Percentiles rank a stretch among this genome's conserved stretches.
Conservation (phyloP, 2,113 vertebrate species). For the Mus spicilegus region DNA sequence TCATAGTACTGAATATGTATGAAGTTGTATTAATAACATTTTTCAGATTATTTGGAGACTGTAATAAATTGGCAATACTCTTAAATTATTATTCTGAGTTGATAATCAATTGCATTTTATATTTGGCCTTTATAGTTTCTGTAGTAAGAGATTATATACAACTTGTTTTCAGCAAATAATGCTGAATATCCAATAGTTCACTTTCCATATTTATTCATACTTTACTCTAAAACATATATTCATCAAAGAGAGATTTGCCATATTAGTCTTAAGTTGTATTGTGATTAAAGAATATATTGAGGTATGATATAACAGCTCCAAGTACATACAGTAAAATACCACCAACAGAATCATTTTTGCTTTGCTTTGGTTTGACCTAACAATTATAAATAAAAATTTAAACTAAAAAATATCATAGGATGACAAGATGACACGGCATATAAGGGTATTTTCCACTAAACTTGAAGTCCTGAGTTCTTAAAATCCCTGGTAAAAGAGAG, state of each 20-base stretch:
- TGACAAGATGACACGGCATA: neutral
- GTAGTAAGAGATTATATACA: constrained; percentile 67
- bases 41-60: constrained; percentile 77
- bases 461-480: neutral
- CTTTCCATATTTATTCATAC: constrained; percentile 50
- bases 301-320: neutral
- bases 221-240: neutral
- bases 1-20: no score
- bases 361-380: neutral
- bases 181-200: constrained; percentile 15
- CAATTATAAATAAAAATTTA: constrained; percentile 44
- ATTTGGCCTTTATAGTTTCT: constrained; percentile 64
- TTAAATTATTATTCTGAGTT: constrained; percentile 74
- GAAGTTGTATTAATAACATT: neutral
- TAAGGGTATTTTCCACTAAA: neutral
- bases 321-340: neutral
- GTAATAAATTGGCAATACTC: constrained; percentile 61
- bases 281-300: neutral
- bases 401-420: neutral
- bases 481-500: no score
- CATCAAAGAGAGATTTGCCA: neutral
- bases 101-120: constrained; percentile 78
- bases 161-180: constrained; percentile 66
- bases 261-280: constrained; percentile 17
- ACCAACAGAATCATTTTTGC: neutral